Evolutionary conservation across 2,888 invertebrate species (phyloP).

Genomic region (Papilio elwesi): DNA sequence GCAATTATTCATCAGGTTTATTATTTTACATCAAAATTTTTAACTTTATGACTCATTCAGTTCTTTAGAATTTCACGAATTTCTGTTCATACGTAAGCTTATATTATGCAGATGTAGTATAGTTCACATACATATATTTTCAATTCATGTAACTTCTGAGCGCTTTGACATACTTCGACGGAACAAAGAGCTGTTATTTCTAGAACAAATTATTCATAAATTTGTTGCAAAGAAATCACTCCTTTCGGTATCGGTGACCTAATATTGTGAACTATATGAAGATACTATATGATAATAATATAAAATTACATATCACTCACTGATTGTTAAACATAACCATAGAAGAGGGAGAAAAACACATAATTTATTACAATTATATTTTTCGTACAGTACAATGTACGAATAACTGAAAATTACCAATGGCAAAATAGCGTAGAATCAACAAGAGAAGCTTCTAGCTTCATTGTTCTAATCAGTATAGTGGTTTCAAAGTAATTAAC

Average conservation of each 20-base stretch:
- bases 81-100: constrained; percentile 1
- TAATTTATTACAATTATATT: background rate
- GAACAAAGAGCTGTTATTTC: constrained; percentile 5
- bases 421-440: constrained; percentile 8
- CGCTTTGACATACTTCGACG: constrained; percentile 18
- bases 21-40: background rate
- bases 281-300: background rate
- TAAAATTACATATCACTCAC: background rate
- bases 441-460: constrained; percentile 19
- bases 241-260: background rate
- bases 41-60: background rate
- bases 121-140: constrained; percentile 14
- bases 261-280: background rate
- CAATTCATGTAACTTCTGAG: constrained; percentile 19
- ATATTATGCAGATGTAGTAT: constrained; percentile 11
- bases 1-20: background rate
- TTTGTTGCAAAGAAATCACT: no score
- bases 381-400: background rate
- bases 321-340: no score
- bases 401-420: constrained; percentile 10
- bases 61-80: constrained; percentile 9
- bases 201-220: background rate
- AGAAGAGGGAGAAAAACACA: background rate
- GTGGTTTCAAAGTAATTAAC: constrained; percentile 32
- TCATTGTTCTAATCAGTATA: constrained; percentile 24